Evolutionary conservation across 2,888 invertebrate species (phyloP), one percentile per base, ranked within the genome.

Genomic region (Dendrolimus pini): DNA sequence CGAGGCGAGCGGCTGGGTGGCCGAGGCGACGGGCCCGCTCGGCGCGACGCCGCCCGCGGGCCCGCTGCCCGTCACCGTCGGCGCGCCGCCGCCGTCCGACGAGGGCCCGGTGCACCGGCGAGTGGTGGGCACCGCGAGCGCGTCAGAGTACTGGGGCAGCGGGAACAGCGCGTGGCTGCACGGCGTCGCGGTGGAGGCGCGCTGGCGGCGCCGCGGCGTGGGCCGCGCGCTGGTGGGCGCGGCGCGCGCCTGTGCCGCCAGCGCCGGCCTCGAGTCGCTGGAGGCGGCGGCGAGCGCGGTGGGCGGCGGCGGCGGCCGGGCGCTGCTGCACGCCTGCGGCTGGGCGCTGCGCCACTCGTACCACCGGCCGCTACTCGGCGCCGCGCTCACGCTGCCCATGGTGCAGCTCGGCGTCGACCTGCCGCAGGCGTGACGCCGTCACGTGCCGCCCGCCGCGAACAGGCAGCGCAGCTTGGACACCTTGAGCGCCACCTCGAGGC

Each of bases 1-100:
- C 76, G 65, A 94, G 94, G 70, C 67, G 56, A 62, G 94, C 91
- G 95, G 89, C 6, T 65, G 75, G 54, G 83, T 83, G 65, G 80
- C 80, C 9, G 82, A 80, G 70, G 61, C 64, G 54, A 70, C 68
- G 60, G 77, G 75, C 8, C 69, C 68, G 12, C 67, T 59, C 14
- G 58, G 60, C 41, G 63, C 72, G n/a, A 59, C 59, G 41, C 41
- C 47, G 53, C 30, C 30, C 30, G 60, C 56, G 8, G 52, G 58
- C 14, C 61, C 65, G 53, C 64, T 67, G 7, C 13, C 52, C 12
- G 54, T 54, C 10, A 65, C 58, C 41, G 57, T 56, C 9, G 57
- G 60, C 42, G 56, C 60, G 8, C 30, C 3, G 6, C 30, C 30
- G 30, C 30, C 1, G 18, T 54, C 9, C 13, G 53, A 14, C 53